Base-by-base conservation (phyloP, 2,113 vertebrate species). In the Holacanthus passer region DNA sequence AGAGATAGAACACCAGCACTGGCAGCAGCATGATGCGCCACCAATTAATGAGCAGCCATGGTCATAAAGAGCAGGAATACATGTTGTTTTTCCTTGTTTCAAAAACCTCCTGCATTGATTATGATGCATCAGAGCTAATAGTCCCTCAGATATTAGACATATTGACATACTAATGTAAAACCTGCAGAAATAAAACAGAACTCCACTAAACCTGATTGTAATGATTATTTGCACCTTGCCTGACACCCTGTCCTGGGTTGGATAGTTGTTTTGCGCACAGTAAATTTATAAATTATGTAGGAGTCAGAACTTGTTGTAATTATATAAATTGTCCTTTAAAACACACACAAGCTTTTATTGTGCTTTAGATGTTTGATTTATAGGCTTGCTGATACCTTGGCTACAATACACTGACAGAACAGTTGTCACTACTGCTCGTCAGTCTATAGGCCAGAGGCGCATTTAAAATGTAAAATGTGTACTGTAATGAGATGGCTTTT, bases 401-500 rank as follows among this genome's bases (percentile, higher is more conserved):
- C 43, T 37, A 45, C 13, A 66, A 6, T 52, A 31, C 41, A 59
- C 35, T 31, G 39, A 69, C 77, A 77, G 43, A 48, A 39, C 48
- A 50, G n/a, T 48, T 67, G 81, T 29, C n/a, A 17, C 19, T 27
- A 8, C 50, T 74, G 67, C 64, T 79, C 27, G 70, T 77, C 31
- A 53, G 56, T 68, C 69, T n/a, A n/a, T 29, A 45, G 77, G 68
- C 81, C 79, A 53, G 73, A 68, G 65, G 73, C 76, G 86, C 29
- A 79, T 73, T 41, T 71, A 56, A 80, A 43, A 82, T 77, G 60
- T 71, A 74, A 71, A 82, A 66, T 74, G 37, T 66, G 58, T 58
- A 48, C 35, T 31, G 35, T 82, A 79, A 86, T 83, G 77, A 84
- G 73, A 82, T 79, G 53, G 27, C 71, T 78, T 76, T 84, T 77